phyloP scores from a whole-genome alignment of 2,113 vertebrate genomes.

The Panthera tigris region DNA sequence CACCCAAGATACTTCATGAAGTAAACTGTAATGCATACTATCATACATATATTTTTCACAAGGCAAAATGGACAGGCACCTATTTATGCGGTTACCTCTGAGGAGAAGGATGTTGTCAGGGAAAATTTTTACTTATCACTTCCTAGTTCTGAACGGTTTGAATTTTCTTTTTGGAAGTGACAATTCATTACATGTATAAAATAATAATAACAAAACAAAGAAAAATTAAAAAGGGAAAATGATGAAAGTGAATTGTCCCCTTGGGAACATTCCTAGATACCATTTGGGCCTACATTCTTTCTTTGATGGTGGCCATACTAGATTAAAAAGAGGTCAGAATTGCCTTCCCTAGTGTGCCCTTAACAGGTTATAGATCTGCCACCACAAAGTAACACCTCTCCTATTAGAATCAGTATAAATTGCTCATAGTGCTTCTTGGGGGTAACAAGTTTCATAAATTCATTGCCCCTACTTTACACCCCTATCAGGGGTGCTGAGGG shows the following conservation, averaged over 20 bases:
- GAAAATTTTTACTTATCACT: conserved; percentile 9
- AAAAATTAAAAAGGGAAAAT: neutral
- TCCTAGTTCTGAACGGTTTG: neutral
- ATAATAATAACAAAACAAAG: conserved; percentile 19
- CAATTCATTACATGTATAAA: neutral
- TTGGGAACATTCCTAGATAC: neutral
- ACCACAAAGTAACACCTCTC: neutral
- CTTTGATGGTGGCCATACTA: neutral
- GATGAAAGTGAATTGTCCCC: neutral
- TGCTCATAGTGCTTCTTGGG: neutral
- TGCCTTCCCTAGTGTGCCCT: neutral
- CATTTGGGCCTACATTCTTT: neutral
- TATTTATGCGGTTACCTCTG: neutral
- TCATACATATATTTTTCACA: neutral
- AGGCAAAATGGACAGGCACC: neutral
- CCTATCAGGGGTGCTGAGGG: neutral
- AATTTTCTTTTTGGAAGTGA: conserved; percentile 14
- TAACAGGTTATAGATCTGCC: neutral
- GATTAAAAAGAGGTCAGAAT: conserved; percentile 8
- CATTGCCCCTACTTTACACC: neutral
- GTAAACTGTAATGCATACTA: neutral
- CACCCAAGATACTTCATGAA: conserved; percentile 21
- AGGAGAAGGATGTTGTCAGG: neutral
- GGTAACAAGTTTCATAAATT: neutral
- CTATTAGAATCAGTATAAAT: neutral